Evolutionary conservation across 2,888 invertebrate genomes (phyloP), one percentile per base, ranked within the genome.

Genomic region (Cremastinae sp.): DNA sequence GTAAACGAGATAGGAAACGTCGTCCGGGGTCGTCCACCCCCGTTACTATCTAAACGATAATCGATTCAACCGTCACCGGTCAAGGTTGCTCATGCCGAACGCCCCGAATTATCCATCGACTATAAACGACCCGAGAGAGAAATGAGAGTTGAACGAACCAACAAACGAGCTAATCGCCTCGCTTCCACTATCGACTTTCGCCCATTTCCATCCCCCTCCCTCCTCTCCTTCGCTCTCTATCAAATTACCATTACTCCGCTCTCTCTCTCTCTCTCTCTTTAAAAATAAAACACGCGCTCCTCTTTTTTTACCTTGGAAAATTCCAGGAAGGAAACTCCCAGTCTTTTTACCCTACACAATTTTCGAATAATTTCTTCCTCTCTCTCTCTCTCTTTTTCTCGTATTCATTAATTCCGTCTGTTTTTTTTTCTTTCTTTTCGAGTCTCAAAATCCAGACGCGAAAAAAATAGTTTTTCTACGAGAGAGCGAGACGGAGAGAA

Each of bases 41-140:
- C 59, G 61, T 61, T 68, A 72, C 62, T 74, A 77, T 75, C 75
- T 80, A 78, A 80, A 75, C 77, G 80, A 78, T 80, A 78, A 78
- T 78, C 77, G 77, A 80, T 80, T 80, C 74, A 80, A 74, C 75
- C 72, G 74, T 78, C 79, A 78, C 69, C 72, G 78, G 78, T 79
- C 80, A 79, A 78, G 78, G 78, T 77, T 79, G 78, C 75, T 71
- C 77, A 79, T 79, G 79, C 79, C 72, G 72, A 77, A 76, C 76
- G 61, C 59, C 69, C 69, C 59, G 76, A 69, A 76, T 76, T 69
- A 76, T 59, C 73, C 69, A 16, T 28, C 43, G 53, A 71, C 66
- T 38, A 34, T 34, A 47, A 70, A 78, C 70, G 72, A 78, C 70
- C 28, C 62, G 51, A 66, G 77, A 47, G 43, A 75, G 74, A 66